Base-by-base conservation (phyloP, 2,888 invertebrate species). In the Polietes domitor region DNA sequence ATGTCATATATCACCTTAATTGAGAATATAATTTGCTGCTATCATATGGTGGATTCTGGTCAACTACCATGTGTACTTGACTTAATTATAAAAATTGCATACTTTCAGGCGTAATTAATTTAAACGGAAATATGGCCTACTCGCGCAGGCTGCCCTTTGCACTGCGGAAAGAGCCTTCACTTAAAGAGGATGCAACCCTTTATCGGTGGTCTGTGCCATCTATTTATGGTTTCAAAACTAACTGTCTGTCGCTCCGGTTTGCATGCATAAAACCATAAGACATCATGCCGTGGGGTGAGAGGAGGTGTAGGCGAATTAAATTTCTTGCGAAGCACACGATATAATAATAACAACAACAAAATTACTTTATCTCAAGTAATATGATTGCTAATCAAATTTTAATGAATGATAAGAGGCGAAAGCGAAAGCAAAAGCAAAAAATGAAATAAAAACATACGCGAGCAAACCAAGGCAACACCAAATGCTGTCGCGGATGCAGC, bases 381-480 rank as follows among this genome's bases (percentile, higher is more conserved):
- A 72, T 72, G 55, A 72, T 72, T 72, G 76, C 21, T 76, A 55
- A 76, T 76, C 37, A 68, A 68, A 76, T 76, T 68, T 76, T 68
- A 68, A 76, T 65, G 43, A 55, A 76, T 68, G 76, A 68, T 68
- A 68, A 76, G 28, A 68, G 55, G 55, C 32, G 61, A 68, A 65
- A 17, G 2, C 1, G 21, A 65, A 17, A 61, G 24, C n/a, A 28
- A 61, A 55, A 21, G 10, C 19, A 55, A 19, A 47, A 47, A 9
- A 41, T 4, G 15, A 70, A 70, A 65, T 15, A 47, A 71, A 71
- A 47, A 70, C 26, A 19, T 15, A 15, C 65, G 37, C 32, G 19
- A 9, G 58, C 12, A 4, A 53, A 37, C 26, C 19, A 58, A 61
- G 61, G 15, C 41, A 68, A 43, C 10, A 37, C 43, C 68, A 43